Evolutionary conservation across 2,797 vertebrate species (phyloP).

Genomic region (Tokudaia muenninki): DNA sequence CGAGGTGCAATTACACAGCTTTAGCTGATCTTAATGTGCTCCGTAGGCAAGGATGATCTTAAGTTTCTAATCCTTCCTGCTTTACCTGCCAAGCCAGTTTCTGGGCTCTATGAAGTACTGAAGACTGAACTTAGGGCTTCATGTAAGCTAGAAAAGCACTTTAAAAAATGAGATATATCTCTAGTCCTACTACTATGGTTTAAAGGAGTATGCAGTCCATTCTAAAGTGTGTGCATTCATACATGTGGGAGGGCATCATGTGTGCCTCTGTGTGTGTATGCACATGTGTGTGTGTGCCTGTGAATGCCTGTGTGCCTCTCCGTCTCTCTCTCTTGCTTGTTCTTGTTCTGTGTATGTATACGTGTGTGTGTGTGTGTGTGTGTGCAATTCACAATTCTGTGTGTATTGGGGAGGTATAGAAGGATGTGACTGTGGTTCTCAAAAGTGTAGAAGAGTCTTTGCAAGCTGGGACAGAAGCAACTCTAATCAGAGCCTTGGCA

Average conservation of each 20-base stretch:
- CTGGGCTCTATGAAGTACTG: background rate
- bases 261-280: background rate
- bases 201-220: background rate
- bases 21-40: background rate
- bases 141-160: background rate
- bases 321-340: background rate
- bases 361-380: no score
- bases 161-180: background rate
- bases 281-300: background rate
- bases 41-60: background rate
- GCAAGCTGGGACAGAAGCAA: background rate
- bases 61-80: background rate
- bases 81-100: background rate
- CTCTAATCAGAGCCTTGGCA: background rate
- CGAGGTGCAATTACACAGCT: background rate
- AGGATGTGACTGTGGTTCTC: rapidly evolving
- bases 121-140: background rate
- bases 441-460: background rate
- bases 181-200: background rate
- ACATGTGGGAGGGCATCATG: background rate
- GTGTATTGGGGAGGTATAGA: rapidly evolving
- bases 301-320: background rate
- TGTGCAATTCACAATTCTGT: background rate
- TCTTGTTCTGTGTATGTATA: background rate
- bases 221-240: no score